Conservation (phyloP, 2,888 invertebrate genomes). For the Nebria brevicollis region DNA sequence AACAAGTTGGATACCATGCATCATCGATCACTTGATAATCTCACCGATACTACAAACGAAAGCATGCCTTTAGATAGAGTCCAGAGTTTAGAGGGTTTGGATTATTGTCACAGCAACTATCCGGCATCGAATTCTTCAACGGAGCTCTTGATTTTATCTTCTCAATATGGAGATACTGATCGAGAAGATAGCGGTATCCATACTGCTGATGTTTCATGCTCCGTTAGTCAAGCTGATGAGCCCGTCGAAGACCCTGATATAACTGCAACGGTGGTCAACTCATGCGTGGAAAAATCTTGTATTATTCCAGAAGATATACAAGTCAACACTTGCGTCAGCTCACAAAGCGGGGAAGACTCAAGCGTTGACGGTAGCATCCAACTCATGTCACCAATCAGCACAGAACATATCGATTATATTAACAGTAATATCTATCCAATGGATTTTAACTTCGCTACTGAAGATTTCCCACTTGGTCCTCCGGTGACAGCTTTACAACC, state of each 20-base stretch:
- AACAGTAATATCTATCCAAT: conserved; percentile 59
- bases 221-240: conserved; percentile 78
- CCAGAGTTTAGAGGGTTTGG: conserved; percentile 73
- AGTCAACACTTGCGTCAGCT: conserved; percentile 6
- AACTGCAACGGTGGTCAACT: conserved; percentile 54
- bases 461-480: conserved; percentile 68
- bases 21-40: conserved; percentile 72
- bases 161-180: conserved; percentile 70
- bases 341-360: conserved; percentile 34
- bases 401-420: conserved; percentile 62
- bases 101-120: conserved; percentile 64
- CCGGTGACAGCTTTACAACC: conserved; percentile 74
- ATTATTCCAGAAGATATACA: conserved; percentile 12
- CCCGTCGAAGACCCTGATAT: conserved; percentile 67
- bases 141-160: conserved; percentile 68
- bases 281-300: conserved; percentile 40
- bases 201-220: conserved; percentile 81
- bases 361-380: conserved; percentile 10
- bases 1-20: conserved; percentile 60
- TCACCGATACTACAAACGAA: conserved; percentile 36
- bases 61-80: conserved; percentile 64
- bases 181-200: conserved; percentile 84
- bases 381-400: conserved; percentile 9
- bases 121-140: conserved; percentile 67
- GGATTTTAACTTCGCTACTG: conserved; percentile 28